Evolutionary conservation across 2,797 vertebrate genomes (phyloP).

Genomic region (Lepilemur septentrionalis): DNA sequence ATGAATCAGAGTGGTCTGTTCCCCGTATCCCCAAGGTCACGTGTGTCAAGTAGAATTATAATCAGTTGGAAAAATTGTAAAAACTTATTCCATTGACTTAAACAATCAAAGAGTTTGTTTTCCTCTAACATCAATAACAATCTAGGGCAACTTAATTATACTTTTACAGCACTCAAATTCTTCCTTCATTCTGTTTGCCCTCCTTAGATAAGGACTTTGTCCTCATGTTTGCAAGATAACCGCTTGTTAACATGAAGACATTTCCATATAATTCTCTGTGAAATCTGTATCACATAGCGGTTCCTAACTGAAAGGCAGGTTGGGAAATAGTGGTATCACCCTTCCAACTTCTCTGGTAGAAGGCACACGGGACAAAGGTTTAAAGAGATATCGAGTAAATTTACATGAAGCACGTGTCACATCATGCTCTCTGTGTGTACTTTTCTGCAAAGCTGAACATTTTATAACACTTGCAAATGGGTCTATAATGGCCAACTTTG

Average conservation of each 20-base stretch:
- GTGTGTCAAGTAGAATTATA: neutral
- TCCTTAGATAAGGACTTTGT: neutral
- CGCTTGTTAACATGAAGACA: neutral
- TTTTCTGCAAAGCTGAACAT: neutral
- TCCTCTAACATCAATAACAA: neutral
- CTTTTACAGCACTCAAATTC: neutral
- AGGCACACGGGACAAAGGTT: neutral
- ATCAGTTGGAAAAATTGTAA: neutral
- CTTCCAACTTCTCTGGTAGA: neutral
- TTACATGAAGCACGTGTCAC: neutral
- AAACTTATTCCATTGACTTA: neutral
- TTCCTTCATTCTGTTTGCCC: neutral
- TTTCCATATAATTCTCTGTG: neutral
- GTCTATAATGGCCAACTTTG: neutral
- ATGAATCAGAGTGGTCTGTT: neutral
- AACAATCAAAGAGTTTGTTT: neutral
- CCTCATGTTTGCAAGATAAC: neutral
- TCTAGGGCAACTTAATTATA: neutral
- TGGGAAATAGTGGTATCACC: neutral
- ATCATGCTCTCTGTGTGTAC: neutral
- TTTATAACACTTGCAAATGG: neutral
- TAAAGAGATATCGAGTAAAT: neutral
- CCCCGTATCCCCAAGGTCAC: neutral
- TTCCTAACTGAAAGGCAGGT: neutral
- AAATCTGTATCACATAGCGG: neutral